A percentile compares a stretch with the other conserved stretches of the same genome.
phyloP scores from a whole-genome alignment of 2,113 vertebrate genomes.

The Piprites chloris region DNA sequence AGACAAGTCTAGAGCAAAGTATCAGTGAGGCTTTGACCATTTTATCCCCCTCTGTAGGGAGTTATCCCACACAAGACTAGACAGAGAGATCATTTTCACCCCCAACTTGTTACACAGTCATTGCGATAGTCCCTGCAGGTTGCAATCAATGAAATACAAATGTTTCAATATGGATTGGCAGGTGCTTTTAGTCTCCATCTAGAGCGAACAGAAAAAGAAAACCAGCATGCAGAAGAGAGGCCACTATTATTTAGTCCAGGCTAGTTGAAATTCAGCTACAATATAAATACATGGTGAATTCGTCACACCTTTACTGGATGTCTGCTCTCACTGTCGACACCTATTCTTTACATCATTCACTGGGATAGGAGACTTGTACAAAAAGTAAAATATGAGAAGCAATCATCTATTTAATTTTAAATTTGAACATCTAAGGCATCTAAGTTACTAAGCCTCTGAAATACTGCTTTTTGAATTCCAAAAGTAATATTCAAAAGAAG shows the following conservation, averaged over 20 bases:
- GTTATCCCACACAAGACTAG: conserved; percentile 23
- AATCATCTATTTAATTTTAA: neutral
- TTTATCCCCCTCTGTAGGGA: conserved; percentile 50
- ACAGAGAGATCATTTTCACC: conserved; percentile 62
- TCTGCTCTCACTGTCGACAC: neutral
- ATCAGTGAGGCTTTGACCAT: conserved; percentile 16
- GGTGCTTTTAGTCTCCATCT: conserved; percentile 31
- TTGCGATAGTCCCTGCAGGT: conserved; percentile 37
- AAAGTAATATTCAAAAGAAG: neutral
- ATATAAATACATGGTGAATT: neutral
- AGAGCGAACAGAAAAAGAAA: conserved; percentile 53
- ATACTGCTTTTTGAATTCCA: neutral
- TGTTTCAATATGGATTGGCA: conserved; percentile 45
- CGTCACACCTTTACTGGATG: neutral
- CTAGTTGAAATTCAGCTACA: neutral
- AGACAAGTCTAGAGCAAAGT: conserved; percentile 34
- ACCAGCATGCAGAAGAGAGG: neutral
- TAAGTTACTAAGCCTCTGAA: neutral
- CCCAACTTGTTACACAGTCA: conserved; percentile 28
- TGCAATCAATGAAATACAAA: conserved; percentile 63
- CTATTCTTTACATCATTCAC: neutral
- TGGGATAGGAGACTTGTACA: neutral
- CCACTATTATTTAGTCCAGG: neutral
- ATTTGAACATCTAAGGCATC: neutral
- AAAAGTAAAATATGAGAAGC: neutral